A percentile compares a stretch with the other conserved stretches of the same genome.
Conservation (phyloP, 2,797 vertebrate species). For the Tinamus major region DNA sequence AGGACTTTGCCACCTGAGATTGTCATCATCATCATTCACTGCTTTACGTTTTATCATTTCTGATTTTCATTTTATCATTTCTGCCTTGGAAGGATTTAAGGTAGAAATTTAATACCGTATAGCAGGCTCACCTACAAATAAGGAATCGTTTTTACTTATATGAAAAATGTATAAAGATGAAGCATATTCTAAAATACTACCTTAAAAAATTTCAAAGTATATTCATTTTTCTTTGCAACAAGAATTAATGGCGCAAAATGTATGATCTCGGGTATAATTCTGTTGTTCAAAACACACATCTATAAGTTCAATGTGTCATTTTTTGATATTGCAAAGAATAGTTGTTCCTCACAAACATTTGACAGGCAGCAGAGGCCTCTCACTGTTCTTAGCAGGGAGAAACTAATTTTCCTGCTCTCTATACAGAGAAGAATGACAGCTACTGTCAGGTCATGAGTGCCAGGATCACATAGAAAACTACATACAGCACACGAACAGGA, state of each 20-base stretch:
- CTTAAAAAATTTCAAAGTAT: background rate
- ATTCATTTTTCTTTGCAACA: background rate
- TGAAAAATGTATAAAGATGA: background rate
- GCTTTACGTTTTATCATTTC: background rate
- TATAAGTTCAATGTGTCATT: background rate
- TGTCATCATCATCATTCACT: background rate
- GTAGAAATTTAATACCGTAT: background rate
- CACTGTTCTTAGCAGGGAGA: background rate
- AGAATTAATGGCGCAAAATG: background rate
- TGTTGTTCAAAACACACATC: background rate
- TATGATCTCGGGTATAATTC: background rate
- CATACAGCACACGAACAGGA: background rate
- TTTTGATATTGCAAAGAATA: background rate
- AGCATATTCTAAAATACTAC: background rate
- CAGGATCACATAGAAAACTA: background rate
- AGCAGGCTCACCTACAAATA: background rate
- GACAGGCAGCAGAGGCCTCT: background rate
- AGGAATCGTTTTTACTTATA: background rate
- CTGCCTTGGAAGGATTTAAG: background rate
- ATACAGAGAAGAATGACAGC: rapidly evolving
- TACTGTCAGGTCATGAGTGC: background rate
- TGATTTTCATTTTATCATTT: background rate
- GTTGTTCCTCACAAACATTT: background rate
- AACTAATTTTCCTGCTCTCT: background rate
- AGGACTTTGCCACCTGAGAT: background rate